Evolutionary conservation across 2,797 vertebrate species (phyloP).

Genomic region (Sebastes umbrosus): DNA sequence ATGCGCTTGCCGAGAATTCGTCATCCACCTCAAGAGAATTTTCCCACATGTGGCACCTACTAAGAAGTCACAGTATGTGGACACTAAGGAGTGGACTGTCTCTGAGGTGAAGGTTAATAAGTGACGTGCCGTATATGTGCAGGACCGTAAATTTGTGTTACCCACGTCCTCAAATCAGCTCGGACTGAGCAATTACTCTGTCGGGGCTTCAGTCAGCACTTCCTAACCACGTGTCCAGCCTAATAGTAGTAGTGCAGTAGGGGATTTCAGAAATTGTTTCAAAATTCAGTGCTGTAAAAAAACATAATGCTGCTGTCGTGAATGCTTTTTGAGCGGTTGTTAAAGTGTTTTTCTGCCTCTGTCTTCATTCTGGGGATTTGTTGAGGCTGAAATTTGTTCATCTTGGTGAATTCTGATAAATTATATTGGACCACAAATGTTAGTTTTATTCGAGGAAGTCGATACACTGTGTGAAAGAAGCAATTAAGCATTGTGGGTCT

Average conservation of each 20-base stretch:
- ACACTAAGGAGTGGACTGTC: background rate
- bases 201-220: constrained; percentile 20
- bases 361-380: constrained; percentile 8
- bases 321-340: background rate
- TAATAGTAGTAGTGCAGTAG: background rate
- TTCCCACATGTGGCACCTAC: background rate
- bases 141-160: constrained; percentile 17
- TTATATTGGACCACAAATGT: constrained; percentile 34
- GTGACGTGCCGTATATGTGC: background rate
- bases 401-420: constrained; percentile 35
- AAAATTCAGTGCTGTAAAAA: constrained; percentile 14
- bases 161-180: constrained; percentile 13
- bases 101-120: constrained; percentile 2
- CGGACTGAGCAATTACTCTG: constrained; percentile 10
- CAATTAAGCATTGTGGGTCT: constrained; percentile 56
- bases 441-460: constrained; percentile 50
- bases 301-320: background rate
- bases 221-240: constrained; percentile 14
- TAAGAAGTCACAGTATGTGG: background rate
- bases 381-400: constrained; percentile 29
- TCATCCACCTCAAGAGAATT: background rate
- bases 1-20: background rate
- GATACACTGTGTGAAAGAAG: constrained; percentile 44
- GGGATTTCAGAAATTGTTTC: constrained; percentile 35
- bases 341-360: constrained; percentile 19